These are phyloP conservation scores for Didymodactylos carnosus DNA, from an alignment of 2,888 invertebrate genomes.

Conservation along the genomic window DNA sequence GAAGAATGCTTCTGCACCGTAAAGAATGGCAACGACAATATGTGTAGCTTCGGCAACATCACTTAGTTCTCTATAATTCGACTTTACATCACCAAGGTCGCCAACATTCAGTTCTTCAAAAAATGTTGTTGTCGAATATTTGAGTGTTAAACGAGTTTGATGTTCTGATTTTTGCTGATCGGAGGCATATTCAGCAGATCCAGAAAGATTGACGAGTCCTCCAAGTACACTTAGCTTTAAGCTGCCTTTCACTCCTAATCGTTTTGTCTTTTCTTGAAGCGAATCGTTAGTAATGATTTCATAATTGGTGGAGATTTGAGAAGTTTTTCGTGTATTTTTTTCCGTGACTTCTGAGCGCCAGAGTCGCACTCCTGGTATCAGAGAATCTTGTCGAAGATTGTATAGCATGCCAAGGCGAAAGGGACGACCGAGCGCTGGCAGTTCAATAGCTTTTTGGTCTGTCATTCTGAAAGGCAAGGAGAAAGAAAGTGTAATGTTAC, in stretches of 20 bases:
- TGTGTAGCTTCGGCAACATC: not conserved
- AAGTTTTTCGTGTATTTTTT: not conserved
- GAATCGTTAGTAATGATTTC: not conserved
- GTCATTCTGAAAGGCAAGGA: no score
- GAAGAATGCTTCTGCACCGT: not conserved
- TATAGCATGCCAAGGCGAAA: not conserved
- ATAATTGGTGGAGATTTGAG: not conserved
- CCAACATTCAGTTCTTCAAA: not conserved
- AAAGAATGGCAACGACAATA: not conserved
- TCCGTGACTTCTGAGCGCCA: not conserved
- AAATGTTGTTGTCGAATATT: not conserved
- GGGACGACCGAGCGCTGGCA: not conserved
- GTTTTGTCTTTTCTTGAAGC: not conserved
- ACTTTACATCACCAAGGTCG: not conserved
- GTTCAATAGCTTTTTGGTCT: not conserved
- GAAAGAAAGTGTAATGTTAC: no score
- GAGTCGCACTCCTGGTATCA: not conserved
- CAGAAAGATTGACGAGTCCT: not conserved
- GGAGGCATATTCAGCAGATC: not conserved
- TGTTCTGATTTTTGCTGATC: not conserved
- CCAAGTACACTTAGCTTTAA: not conserved
- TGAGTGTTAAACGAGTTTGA: not conserved
- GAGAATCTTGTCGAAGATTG: not conserved
- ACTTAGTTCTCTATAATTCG: not conserved
- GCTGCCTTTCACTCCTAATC: not conserved